These are phyloP conservation scores for Pungitius pungitius DNA, from an alignment of 2,113 vertebrate genomes.

Conservation along the genomic window DNA sequence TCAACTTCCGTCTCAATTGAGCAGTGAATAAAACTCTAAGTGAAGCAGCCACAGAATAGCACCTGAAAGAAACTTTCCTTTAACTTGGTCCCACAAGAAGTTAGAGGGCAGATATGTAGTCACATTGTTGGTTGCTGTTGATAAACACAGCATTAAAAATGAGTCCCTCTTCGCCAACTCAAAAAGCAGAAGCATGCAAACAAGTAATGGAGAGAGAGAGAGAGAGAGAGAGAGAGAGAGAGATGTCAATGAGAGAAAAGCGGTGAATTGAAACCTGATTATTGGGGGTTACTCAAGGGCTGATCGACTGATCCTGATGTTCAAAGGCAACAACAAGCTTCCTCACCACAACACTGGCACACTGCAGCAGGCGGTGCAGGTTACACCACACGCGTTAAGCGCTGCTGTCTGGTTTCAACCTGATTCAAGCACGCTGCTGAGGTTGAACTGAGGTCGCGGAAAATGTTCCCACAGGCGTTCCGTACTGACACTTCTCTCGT, in stretches of 20 bases:
- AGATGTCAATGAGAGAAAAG: not conserved
- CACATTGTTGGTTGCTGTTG: not conserved
- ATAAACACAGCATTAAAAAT: not conserved
- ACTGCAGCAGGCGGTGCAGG: not conserved
- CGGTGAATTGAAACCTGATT: not conserved
- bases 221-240: not conserved
- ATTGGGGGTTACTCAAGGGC: not conserved
- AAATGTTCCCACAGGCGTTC: not conserved
- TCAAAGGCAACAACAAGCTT: not conserved
- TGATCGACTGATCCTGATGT: not conserved
- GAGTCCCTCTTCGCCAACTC: not conserved
- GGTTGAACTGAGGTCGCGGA: not conserved
- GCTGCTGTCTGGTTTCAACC: conserved; percentile 4
- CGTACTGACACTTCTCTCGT: conserved; percentile 3
- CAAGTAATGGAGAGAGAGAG: not conserved
- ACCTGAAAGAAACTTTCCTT: no score
- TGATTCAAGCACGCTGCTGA: not conserved
- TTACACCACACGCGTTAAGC: not conserved
- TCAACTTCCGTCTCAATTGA: no score
- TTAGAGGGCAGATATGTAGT: not conserved
- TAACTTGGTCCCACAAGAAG: not conserved
- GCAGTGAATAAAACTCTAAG: no score
- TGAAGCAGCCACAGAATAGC: no score
- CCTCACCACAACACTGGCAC: not conserved
- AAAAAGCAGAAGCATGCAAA: not conserved